Base-by-base conservation (phyloP, 1,140 invertebrate species). In the Drosophila orosa region DNA sequence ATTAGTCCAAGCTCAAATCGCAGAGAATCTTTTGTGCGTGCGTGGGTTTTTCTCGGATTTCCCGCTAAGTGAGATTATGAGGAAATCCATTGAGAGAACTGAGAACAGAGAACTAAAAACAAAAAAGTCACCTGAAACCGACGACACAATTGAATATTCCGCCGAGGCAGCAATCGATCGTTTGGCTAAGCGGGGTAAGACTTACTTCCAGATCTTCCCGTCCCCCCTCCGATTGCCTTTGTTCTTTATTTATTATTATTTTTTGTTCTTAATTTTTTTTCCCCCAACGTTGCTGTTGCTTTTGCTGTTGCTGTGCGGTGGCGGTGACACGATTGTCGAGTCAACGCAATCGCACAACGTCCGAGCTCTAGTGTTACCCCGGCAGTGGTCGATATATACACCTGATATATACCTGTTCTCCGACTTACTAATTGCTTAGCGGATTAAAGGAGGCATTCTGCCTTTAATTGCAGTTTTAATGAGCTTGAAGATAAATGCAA, bases 101-200 rank as follows among this genome's bases (percentile, higher is more conserved):
- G 22, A 63, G 17, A 56, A 25, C 37, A 19, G 9, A 19, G 39
- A 40, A 10, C 17, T 40, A 17, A 40, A 62, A 62, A 56, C 59
- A 47, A 22, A 59, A 12, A 48, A 25, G 45, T n/a, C 44, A 68
- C 42, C 40, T 31, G 56, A 60, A 27, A 48, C 62, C 27, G 37
- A 33, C 45, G 15, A 39, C 35, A 31, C 19, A 13, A 37, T 24
- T 75, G 33, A 59, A 24, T 68, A 60, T 74, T 82, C 47, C 47
- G 73, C 76, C 47, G 57, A 54, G 31, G 29, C 17, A 59, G 74
- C 68, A 68, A 82, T 73, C 24, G 54, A 76, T 57, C 19, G 54
- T 4, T 35, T 2, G 55, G 25, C 45, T 27, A 25, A 31, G 31
- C 31, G 5, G 24, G 31, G 19, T 29, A 27, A 27, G 4, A 48